Conservation (phyloP, 2,113 vertebrate species). For the Dipodomys merriami region DNA sequence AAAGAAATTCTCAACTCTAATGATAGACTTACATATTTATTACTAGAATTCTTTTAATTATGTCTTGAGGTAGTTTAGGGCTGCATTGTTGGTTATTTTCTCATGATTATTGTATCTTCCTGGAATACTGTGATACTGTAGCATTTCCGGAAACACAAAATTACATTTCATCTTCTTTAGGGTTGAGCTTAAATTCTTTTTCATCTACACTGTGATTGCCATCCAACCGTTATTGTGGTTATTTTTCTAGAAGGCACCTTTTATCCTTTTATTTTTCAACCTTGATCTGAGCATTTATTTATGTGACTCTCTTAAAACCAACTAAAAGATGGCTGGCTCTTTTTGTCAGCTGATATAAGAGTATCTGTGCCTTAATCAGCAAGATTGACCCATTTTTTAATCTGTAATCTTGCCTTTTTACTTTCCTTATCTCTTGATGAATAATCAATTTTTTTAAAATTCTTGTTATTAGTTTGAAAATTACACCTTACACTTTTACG, state of each 20-base stretch:
- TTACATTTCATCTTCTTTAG: slow-evolving; percentile 31
- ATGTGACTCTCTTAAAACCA: slow-evolving; percentile 21
- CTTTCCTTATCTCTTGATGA: slow-evolving; percentile 1
- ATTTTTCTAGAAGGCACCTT: slow-evolving; percentile 63
- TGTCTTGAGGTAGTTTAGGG: slow-evolving; percentile 45
- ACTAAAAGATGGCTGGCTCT: not conserved
- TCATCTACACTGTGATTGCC: slow-evolving; percentile 48
- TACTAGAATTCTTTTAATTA: slow-evolving; percentile 66
- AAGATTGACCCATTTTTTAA: slow-evolving; percentile 23
- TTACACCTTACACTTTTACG: not conserved
- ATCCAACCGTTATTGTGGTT: not conserved
- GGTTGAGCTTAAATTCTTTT: slow-evolving; percentile 54
- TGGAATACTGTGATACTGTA: slow-evolving; percentile 51
- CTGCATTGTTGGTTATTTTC: slow-evolving; percentile 38
- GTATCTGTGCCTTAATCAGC: slow-evolving; percentile 23
- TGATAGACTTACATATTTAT: slow-evolving; percentile 47
- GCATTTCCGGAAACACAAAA: slow-evolving; percentile 55
- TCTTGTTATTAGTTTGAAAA: slow-evolving; percentile 19
- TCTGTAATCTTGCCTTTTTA: slow-evolving; percentile 28
- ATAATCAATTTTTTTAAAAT: not conserved
- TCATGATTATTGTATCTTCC: slow-evolving; percentile 56
- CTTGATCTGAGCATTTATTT: slow-evolving; percentile 24
- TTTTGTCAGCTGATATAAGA: slow-evolving; percentile 7
- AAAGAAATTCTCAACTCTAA: slow-evolving; percentile 47
- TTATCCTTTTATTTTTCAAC: slow-evolving; percentile 55